These are phyloP conservation scores for Drosophila subpulchrella DNA, from an alignment of 1,140 invertebrate species.

Conservation along the genomic window DNA sequence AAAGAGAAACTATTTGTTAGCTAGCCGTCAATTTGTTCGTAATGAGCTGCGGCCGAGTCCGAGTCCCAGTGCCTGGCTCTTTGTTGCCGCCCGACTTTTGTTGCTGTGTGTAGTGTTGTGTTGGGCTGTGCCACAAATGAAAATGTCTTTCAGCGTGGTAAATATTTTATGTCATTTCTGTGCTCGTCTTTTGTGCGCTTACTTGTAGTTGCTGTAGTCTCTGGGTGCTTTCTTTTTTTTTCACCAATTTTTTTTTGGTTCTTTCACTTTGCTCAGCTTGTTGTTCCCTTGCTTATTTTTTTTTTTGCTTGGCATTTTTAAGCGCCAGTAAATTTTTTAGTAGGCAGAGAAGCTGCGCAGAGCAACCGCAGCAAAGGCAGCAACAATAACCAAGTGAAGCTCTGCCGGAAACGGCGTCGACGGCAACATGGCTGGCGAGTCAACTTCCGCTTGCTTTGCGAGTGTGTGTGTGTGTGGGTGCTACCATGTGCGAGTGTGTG, in stretches of 20 bases:
- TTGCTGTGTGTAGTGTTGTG: constrained; percentile 2
- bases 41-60: constrained; percentile 57
- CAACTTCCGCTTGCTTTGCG: constrained; percentile 53
- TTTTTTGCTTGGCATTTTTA: constrained; percentile 62
- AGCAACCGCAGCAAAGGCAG: constrained; percentile 42
- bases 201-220: constrained; percentile 29
- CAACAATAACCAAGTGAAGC: constrained; percentile 39
- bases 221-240: constrained; percentile 17
- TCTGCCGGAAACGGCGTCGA: constrained; percentile 67
- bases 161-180: constrained; percentile 70
- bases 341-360: constrained; percentile 54
- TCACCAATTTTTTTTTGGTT: constrained; percentile 8
- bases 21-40: constrained; percentile 61
- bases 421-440: constrained; percentile 65
- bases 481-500: constrained; percentile 22
- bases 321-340: constrained; percentile 76
- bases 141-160: constrained; percentile 71
- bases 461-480: constrained; percentile 23
- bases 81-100: constrained; percentile 23
- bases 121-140: constrained; percentile 51
- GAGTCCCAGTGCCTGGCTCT: not conserved
- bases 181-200: constrained; percentile 35
- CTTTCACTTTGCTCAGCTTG: not conserved
- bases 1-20: constrained; percentile 64
- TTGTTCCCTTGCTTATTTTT: constrained; percentile 39